phyloP scores from a whole-genome alignment of 2,113 vertebrate species.

The Sorex araneus region DNA sequence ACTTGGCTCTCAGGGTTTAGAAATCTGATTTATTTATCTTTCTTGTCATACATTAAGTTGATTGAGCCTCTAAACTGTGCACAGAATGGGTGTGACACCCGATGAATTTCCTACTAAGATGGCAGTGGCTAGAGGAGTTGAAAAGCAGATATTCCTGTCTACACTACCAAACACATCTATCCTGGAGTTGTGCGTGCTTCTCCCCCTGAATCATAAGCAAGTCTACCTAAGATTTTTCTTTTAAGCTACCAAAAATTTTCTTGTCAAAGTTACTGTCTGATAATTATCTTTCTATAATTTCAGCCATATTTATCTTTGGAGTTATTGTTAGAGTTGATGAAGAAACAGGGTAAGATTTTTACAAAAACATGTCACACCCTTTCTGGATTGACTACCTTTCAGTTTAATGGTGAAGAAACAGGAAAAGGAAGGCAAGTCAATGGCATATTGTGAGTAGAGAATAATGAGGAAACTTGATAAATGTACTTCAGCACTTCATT shows the following conservation, averaged over 20 bases:
- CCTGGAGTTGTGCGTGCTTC: neutral
- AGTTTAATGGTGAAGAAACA: neutral
- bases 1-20: neutral
- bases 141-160: neutral
- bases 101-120: neutral
- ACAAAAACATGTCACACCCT: neutral
- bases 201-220: neutral
- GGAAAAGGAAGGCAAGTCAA: neutral
- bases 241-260: neutral
- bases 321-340: slow-evolving; percentile 24
- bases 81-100: neutral
- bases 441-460: neutral
- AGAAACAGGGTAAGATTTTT: slow-evolving; percentile 17
- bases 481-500: no score
- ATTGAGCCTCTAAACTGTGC: neutral
- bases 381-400: slow-evolving; percentile 8
- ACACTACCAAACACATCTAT: neutral
- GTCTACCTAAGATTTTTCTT: neutral
- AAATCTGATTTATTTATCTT: neutral
- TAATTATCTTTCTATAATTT: neutral
- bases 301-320: slow-evolving; percentile 2
- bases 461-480: neutral
- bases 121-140: no score
- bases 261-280: neutral
- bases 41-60: neutral